Base-by-base conservation (phyloP, 2,113 vertebrate species). In the Boleophthalmus pectinirostris region DNA sequence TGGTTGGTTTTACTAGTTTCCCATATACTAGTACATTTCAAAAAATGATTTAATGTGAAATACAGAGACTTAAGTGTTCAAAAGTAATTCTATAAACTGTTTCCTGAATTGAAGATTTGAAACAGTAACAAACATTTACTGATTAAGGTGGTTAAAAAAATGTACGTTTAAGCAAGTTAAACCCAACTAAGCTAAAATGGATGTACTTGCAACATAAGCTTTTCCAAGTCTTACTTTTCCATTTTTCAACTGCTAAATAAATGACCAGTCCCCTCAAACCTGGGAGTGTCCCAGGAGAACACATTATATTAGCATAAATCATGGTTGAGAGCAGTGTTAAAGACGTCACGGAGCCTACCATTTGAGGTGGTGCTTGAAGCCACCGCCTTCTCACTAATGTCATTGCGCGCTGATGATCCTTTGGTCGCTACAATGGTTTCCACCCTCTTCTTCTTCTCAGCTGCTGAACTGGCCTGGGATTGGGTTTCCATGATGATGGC, bases 341-440 rank as follows among this genome's bases (percentile, higher is more conserved):
- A 71, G 54, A 68, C 16, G 54, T 33, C 92, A 61, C 58, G 20
- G 15, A 61, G 88, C 58, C 3, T 94, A 99, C 98, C 98, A 82
- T 98, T 99, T 85, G 97, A 98, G 72, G 98, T 99, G 85, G 98
- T 99, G 93, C 98, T 99, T 86, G 98, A 99, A 88, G 98, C 97
- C 88, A 96, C 96, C 0, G 97, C 98, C 93, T 98, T 99, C 93
- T 99, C 98, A 43, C 98, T 98, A 93, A 99, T 96, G 91, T 98
- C 97, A 91, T 95, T 89, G 82, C 96, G 94, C 60, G 91, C 87
- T 74, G 96, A 93, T 69, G 95, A 93, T 85, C 95, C 95, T 87
- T 97, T 98, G 85, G 87, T 90, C 83, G 95, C 95, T n/a, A 97
- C 93, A 33, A 96, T 95, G 94, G 94, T 96, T 94, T 99, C 97